A percentile compares a stretch with the other conserved stretches of the same genome.
These are phyloP conservation scores for Seriola dumerili DNA, from an alignment of 2,113 vertebrate species.

Conservation along the genomic window DNA sequence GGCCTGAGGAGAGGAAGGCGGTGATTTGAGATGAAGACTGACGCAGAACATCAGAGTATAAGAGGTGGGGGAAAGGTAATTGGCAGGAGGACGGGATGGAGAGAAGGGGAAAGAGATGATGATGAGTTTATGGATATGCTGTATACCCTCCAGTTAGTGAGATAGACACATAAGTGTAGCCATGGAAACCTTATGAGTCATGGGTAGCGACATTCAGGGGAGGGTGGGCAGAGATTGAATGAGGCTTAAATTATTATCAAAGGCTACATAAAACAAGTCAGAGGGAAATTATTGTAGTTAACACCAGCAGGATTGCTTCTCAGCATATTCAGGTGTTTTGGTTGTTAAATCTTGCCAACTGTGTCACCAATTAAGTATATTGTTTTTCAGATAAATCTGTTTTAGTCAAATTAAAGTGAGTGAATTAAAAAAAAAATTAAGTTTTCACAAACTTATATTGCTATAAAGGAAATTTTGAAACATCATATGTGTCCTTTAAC, in stretches of 20 bases:
- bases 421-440: background rate
- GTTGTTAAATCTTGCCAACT: background rate
- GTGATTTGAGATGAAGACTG: background rate
- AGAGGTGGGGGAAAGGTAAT: background rate
- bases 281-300: conserved; percentile 3
- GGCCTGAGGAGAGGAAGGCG: background rate
- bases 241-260: conserved; percentile 33
- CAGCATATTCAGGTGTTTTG: background rate
- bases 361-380: background rate
- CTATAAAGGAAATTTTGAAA: no score
- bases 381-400: background rate
- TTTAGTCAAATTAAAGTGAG: background rate
- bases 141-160: conserved; percentile 9
- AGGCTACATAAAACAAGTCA: conserved; percentile 1
- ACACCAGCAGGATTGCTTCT: background rate
- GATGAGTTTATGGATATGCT: conserved; percentile 32
- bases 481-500: no score
- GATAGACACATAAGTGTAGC: conserved; percentile 26
- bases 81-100: conserved; percentile 13
- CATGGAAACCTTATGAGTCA: conserved; percentile 71
- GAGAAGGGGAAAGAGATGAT: background rate
- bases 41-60: background rate
- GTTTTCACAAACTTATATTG: background rate
- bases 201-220: background rate
- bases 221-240: background rate